These are phyloP conservation scores for Sciurus carolinensis DNA, from an alignment of 2,797 vertebrate genomes.

Conservation along the genomic window DNA sequence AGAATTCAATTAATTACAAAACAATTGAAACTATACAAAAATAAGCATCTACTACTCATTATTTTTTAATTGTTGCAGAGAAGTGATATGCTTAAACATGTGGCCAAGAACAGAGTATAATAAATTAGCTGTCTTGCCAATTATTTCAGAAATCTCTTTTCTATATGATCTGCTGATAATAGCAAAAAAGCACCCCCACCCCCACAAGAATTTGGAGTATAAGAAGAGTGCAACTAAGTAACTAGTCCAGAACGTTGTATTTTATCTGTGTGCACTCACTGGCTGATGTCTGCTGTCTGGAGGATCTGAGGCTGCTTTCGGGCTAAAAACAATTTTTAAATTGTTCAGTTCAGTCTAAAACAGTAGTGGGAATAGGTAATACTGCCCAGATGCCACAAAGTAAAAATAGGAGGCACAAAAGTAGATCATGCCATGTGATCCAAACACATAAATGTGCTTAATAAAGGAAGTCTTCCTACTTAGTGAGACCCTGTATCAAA, in stretches of 20 bases:
- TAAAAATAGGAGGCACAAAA: conserved; percentile 19
- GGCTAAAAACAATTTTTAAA: background rate
- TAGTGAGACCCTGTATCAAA: too few species aligned
- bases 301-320: background rate
- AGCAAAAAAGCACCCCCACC: background rate
- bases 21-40: background rate
- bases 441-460: background rate
- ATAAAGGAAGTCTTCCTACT: conserved; percentile 41
- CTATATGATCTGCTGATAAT: background rate
- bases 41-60: background rate
- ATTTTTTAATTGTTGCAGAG: background rate
- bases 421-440: background rate
- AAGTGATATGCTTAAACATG: conserved; percentile 8
- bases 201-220: background rate
- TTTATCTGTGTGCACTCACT: background rate
- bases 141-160: conserved; percentile 66
- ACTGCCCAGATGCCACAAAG: background rate
- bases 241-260: background rate
- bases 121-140: background rate
- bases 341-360: background rate
- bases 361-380: background rate
- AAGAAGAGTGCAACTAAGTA: conserved; percentile 32
- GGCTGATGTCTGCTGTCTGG: background rate
- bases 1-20: conserved; percentile 1
- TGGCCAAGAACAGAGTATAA: background rate